Evolutionary conservation across 2,888 invertebrate genomes (phyloP), one percentile per base, ranked within the genome.

Genomic region (Dyspetes luteomarginatus): DNA sequence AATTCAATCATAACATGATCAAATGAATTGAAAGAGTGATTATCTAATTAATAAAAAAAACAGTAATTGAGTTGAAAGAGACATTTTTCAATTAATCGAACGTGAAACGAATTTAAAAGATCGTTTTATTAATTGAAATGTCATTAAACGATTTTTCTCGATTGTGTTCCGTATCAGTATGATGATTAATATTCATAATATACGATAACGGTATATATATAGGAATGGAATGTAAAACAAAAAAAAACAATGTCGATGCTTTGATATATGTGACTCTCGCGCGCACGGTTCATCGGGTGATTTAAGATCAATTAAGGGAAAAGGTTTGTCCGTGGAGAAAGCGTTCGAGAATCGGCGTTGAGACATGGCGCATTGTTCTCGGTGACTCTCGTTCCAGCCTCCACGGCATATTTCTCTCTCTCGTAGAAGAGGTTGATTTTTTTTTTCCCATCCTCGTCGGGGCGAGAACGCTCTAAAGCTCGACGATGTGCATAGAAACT

Each of bases 291-390:
- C 76, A 69, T 77, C 81, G 81, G n/a, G 73, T 81, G 81, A 81
- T 76, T 81, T 73, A 81, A 81, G 81, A 77, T 81, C 81, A 81
- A 81, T 81, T 81, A 77, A 81, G 81, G 68, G 72, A 81, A 74
- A 74, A 81, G 72, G 81, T 76, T 81, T 77, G 81, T 76, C 76
- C 76, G 24, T 56, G 81, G 76, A 76, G 81, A 81, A 77, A 81
- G 81, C 76, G 76, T 76, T 72, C 56, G 68, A 55, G 81, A 77
- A 77, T 81, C 76, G 71, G 62, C 73, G 64, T 74, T 76, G 76
- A 81, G 67, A 56, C 76, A 81, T 68, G 62, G 81, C 67, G 78
- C 78, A 78, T 81, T 74, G 74, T 81, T 78, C 81, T 75, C 74
- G 52, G 15, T 65, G 64, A 68, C 76, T n/a, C n/a, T 60, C 60